Evolutionary conservation across 2,888 invertebrate genomes (phyloP), one percentile per base, ranked within the genome.

Genomic region (Caenorhabditis sinica): DNA sequence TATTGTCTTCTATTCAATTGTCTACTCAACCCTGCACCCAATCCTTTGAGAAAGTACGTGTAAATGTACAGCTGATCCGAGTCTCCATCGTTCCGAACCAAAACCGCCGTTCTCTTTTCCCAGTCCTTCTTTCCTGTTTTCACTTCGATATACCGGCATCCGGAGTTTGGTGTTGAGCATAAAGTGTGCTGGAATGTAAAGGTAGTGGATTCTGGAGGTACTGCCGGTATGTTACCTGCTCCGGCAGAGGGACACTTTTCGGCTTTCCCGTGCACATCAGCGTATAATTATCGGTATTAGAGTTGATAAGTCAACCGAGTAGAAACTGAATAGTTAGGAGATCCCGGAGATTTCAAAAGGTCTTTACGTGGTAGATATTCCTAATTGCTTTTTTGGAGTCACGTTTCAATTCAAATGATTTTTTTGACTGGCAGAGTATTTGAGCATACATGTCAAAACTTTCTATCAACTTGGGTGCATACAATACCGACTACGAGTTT

Each of bases 1-100:
- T 51, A n/a, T n/a, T n/a, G n/a, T n/a, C n/a, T 30, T n/a, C n/a
- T n/a, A n/a, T n/a, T n/a, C n/a, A n/a, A n/a, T 36, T n/a, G 25
- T 45, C 51, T 20, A 74, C 73, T 63, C 63, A 63, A 69, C 76
- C 76, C 76, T 61, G 76, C 76, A 51, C 68, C 61, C 51, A 77
- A 23, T 45, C 75, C 75, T 36, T 40, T 60, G 17, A 68, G 28
- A 20, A 77, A 68, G 36, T 69, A 77, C 60, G 68, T 69, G 76
- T 77, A 77, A 20, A 77, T 68, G 68, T 58, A 11, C 3, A 77
- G 23, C 4, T 56, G 36, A 6, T 36, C 36, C 11, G 66, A 36
- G 20, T 77, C 76, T 13, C 40, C 76, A 15, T 61, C 66, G 3
- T 9, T 20, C 40, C 23, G 33, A 15, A 69, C 60, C 36, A 61